These are phyloP conservation scores for Peromyscus maniculatus DNA, from an alignment of 2,113 vertebrate genomes.

Conservation along the genomic window DNA sequence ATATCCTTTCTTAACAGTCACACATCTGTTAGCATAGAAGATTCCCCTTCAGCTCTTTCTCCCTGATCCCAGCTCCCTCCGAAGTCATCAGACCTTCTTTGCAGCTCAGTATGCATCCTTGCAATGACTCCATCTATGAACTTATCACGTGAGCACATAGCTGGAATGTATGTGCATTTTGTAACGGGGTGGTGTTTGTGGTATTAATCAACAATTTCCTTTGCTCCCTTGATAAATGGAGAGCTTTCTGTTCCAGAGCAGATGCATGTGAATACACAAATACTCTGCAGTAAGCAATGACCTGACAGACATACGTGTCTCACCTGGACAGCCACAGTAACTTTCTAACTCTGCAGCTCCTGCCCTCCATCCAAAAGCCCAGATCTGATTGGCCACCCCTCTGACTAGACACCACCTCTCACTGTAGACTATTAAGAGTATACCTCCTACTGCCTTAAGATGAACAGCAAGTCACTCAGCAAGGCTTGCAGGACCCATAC, in stretches of 20 bases:
- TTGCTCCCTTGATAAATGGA: background rate
- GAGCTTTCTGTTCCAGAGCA: background rate
- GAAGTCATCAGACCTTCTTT: background rate
- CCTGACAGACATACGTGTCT: background rate
- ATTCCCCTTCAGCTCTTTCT: background rate
- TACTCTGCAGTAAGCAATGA: background rate
- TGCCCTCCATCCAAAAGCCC: background rate
- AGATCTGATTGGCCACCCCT: background rate
- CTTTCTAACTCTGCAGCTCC: background rate
- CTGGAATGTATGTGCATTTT: background rate
- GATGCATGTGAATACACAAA: background rate
- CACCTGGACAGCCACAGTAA: background rate
- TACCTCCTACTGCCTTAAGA: background rate
- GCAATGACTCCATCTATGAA: background rate
- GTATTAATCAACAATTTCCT: conserved; percentile 4
- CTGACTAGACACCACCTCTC: background rate
- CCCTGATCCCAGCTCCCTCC: background rate
- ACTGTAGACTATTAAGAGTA: background rate
- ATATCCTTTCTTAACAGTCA: background rate
- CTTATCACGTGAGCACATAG: background rate
- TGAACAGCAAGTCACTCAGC: background rate
- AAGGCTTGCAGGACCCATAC: background rate
- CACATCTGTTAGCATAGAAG: background rate
- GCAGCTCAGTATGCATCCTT: background rate
- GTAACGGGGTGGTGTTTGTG: background rate